phyloP scores from a whole-genome alignment of 2,797 vertebrate species.

The Labeo calbasu region DNA sequence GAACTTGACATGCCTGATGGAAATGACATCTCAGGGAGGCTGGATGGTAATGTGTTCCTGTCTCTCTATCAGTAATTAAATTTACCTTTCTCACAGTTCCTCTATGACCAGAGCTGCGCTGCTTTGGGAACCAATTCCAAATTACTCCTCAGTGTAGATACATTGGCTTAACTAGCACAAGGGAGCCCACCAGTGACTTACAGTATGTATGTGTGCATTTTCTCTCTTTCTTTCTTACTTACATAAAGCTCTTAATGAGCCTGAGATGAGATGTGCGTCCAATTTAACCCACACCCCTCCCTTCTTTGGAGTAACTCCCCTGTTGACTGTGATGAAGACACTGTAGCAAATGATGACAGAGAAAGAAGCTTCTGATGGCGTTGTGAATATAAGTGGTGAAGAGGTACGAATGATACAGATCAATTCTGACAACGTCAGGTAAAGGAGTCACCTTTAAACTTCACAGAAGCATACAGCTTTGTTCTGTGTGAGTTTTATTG shows the following conservation, averaged over 20 bases:
- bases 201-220: conserved; percentile 46
- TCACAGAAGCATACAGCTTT: conserved; percentile 13
- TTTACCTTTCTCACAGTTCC: conserved; percentile 66
- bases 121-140: conserved; percentile 59
- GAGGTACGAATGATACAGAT: conserved; percentile 37
- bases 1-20: conserved; percentile 74
- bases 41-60: conserved; percentile 79
- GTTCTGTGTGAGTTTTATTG: neutral
- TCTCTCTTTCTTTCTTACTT: conserved; percentile 23
- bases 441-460: conserved; percentile 48
- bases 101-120: conserved; percentile 35
- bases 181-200: conserved; percentile 58
- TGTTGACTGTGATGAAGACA: conserved; percentile 54
- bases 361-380: neutral
- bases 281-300: conserved; percentile 40
- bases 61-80: conserved; percentile 78
- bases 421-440: conserved; percentile 43
- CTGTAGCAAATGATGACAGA: conserved; percentile 48
- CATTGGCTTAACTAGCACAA: conserved; percentile 66
- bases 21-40: conserved; percentile 77
- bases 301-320: conserved; percentile 47
- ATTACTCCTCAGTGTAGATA: conserved; percentile 65
- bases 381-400: conserved; percentile 13
- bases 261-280: conserved; percentile 53
- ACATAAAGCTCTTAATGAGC: conserved; percentile 59